Percentiles rank a stretch among this genome's conserved stretches.
Conservation (phyloP, 2,888 invertebrate genomes). For the Dromius quadrimaculatus region DNA sequence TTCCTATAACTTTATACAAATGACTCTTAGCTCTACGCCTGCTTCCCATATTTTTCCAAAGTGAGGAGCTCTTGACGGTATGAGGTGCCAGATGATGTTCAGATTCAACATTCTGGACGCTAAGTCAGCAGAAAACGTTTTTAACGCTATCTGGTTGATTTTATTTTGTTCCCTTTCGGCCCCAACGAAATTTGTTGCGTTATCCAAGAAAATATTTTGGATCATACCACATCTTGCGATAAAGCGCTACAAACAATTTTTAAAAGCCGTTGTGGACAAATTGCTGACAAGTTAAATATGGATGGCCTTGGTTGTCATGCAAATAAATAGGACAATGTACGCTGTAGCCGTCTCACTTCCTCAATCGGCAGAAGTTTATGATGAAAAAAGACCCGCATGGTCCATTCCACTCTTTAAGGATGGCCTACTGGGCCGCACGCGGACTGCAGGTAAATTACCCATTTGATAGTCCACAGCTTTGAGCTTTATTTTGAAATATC, state of each 20-base stretch:
- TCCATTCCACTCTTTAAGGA: not conserved
- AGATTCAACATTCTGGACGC: not conserved
- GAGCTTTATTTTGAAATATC: not conserved
- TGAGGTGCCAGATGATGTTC: too few relatives aligned
- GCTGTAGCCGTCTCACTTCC: not conserved
- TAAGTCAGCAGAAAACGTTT: conserved; percentile 2
- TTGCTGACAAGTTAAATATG: too few relatives aligned
- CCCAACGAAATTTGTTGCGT: not conserved
- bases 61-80: too few relatives aligned
- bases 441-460: not conserved
- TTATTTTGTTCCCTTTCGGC: not conserved
- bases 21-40: too few relatives aligned
- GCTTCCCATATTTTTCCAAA: too few relatives aligned
- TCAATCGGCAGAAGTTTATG: not conserved
- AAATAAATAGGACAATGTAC: not conserved
- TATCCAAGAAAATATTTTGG: too few relatives aligned
- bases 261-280: not conserved
- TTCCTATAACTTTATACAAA: too few relatives aligned
- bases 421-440: not conserved
- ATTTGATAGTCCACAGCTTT: not conserved
- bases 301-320: not conserved
- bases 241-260: not conserved
- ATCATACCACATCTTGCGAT: not conserved
- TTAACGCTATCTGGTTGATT: not conserved
- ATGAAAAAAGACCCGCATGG: not conserved